Evolutionary conservation across 2,888 invertebrate genomes (phyloP).

Genomic region (Dicranocentrus wangi): DNA sequence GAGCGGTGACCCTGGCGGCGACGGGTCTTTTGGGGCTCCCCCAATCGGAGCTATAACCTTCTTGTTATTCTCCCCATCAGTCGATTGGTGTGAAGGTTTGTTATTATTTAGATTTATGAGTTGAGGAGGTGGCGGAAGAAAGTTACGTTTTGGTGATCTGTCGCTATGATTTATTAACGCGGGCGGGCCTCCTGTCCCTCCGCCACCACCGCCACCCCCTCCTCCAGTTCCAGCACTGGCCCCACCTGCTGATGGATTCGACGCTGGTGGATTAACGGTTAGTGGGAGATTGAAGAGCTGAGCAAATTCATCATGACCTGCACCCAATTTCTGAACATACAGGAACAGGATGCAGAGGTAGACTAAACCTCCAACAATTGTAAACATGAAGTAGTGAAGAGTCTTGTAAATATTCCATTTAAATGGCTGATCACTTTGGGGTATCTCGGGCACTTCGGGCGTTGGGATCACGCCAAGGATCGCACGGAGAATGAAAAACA

Average conservation of each 20-base stretch:
- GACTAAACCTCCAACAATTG: conserved; percentile 68
- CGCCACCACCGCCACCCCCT: conserved; percentile 37
- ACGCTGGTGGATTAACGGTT: conserved; percentile 55
- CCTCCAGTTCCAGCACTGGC: conserved; percentile 14
- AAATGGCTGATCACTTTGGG: conserved; percentile 65
- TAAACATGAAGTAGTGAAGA: conserved; percentile 69
- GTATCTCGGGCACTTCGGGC: conserved; percentile 58
- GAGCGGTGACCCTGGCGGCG: conserved; percentile 58
- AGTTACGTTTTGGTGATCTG: conserved; percentile 60
- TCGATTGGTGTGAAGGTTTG: conserved; percentile 56
- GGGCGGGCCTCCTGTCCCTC: conserved; percentile 41
- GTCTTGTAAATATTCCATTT: conserved; percentile 69
- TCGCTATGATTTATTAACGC: conserved; percentile 58
- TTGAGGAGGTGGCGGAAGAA: conserved; percentile 57
- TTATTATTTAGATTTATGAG: conserved; percentile 63
- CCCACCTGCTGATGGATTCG: conserved; percentile 57
- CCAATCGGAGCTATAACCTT: conserved; percentile 58
- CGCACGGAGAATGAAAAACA: conserved; percentile 65
- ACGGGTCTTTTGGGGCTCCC: conserved; percentile 53
- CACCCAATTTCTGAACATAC: conserved; percentile 59
- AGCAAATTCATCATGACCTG: conserved; percentile 65
- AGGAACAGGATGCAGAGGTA: conserved; percentile 69
- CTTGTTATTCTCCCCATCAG: conserved; percentile 54
- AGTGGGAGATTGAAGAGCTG: conserved; percentile 59
- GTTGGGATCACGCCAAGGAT: conserved; percentile 66